These are phyloP conservation scores for Apogon talboti DNA, from an alignment of 2,797 vertebrate species.

Conservation along the genomic window DNA sequence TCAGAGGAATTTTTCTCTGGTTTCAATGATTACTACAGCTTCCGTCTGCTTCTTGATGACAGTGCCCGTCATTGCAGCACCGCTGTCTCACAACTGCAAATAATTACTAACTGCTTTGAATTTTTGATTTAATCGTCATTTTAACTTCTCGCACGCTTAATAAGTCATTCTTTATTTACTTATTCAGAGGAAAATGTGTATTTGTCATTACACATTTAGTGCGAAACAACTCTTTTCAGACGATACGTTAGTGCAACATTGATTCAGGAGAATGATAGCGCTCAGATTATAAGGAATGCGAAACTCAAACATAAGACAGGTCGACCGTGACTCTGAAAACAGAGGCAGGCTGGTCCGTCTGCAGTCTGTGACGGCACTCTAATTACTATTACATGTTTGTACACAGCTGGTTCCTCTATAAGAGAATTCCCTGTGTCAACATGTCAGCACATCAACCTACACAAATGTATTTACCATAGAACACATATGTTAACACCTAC, in stretches of 20 bases:
- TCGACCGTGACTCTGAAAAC: conserved; percentile 52
- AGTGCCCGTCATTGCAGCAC: not conserved
- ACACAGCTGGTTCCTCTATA: conserved; percentile 83
- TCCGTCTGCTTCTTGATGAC: conserved; percentile 4
- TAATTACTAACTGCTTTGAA: not conserved
- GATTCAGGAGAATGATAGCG: conserved; percentile 10
- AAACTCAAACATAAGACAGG: conserved; percentile 49
- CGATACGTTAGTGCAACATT: conserved; percentile 6
- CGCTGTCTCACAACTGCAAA: not conserved
- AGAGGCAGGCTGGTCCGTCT: conserved; percentile 53
- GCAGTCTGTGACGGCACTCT: conserved; percentile 50
- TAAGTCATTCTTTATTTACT: not conserved
- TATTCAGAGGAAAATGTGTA: not conserved
- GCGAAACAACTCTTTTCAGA: not conserved
- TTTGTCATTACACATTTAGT: not conserved
- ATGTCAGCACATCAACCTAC: conserved; percentile 75
- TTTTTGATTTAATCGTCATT: conserved; percentile 5
- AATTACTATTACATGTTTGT: conserved; percentile 83
- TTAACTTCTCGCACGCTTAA: conserved; percentile 10
- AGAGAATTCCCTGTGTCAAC: conserved; percentile 71
- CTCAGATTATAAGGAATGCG: conserved; percentile 42
- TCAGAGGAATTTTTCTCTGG: conserved; percentile 20
- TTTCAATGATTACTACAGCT: not conserved
- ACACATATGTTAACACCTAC: conserved; percentile 74
- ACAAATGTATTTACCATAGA: conserved; percentile 75